Evolutionary conservation across 1,140 invertebrate species (phyloP).

Genomic region (Bicyclus anynana): DNA sequence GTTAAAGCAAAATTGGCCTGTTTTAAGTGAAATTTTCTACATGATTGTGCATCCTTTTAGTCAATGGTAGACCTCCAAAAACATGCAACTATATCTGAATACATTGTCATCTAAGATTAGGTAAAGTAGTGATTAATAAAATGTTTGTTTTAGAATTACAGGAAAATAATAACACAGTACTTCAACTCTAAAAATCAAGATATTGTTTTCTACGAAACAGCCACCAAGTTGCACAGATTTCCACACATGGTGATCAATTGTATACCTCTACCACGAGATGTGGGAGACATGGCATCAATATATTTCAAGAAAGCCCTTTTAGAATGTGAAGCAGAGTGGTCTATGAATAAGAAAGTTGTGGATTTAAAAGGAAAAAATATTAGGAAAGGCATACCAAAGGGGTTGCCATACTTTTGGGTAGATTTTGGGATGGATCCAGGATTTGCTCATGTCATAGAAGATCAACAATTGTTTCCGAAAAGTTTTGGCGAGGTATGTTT

Average conservation of each 20-base stretch:
- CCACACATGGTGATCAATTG: conserved; percentile 95
- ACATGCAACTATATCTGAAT: too few species aligned
- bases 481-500: conserved; percentile 93
- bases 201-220: conserved; percentile 95
- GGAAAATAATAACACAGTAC: conserved; percentile 87
- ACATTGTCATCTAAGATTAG: too few species aligned
- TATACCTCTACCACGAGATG: conserved; percentile 89
- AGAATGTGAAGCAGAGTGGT: conserved; percentile 97
- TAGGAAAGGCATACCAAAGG: conserved; percentile 91
- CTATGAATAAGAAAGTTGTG: conserved; percentile 96
- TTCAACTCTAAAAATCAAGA: conserved; percentile 86
- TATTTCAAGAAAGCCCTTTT: conserved; percentile 99
- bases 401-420: conserved; percentile 95
- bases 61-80: too few species aligned
- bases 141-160: conserved; percentile 78
- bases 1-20: too few species aligned
- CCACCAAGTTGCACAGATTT: conserved; percentile 83
- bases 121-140: background rate
- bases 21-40: too few species aligned
- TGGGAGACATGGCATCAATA: conserved; percentile 91
- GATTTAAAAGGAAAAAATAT: conserved; percentile 87
- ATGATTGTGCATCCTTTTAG: too few species aligned
- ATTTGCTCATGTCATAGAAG: conserved; percentile 98
- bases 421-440: conserved; percentile 94
- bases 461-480: conserved; percentile 90